Conservation (phyloP, 1,140 invertebrate genomes). For the Scaptodrosophila lebanonensis region DNA sequence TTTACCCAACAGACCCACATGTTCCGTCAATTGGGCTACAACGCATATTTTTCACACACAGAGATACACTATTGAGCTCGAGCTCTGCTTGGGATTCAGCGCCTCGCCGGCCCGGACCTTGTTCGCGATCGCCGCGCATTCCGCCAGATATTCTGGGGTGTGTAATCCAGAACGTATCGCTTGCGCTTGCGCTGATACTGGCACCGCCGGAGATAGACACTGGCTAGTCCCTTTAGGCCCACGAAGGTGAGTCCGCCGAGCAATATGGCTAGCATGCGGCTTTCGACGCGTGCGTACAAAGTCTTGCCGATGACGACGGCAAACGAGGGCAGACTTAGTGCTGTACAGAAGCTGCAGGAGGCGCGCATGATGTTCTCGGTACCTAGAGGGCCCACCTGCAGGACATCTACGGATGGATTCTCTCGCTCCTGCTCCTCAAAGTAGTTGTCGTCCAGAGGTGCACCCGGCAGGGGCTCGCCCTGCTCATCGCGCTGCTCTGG, state of each 20-base stretch:
- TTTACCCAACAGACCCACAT: too few species aligned
- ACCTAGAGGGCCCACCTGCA: conserved; percentile 13
- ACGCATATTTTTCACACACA: too few species aligned
- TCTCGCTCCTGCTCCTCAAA: conserved; percentile 31
- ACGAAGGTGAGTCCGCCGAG: conserved; percentile 50
- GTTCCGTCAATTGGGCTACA: too few species aligned
- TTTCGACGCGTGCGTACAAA: conserved; percentile 19
- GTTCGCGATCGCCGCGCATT: neutral
- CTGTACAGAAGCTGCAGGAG: conserved; percentile 29
- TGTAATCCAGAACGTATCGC: conserved; percentile 36
- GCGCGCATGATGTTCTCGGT: conserved; percentile 23
- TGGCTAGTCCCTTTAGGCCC: conserved; percentile 34
- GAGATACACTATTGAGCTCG: too few species aligned
- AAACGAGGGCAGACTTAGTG: conserved; percentile 49
- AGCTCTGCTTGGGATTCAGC: neutral
- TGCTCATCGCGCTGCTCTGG: conserved; percentile 23
- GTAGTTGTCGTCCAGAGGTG: conserved; percentile 40
- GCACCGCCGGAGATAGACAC: conserved; percentile 38
- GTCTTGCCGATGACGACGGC: conserved; percentile 35
- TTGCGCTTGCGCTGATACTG: conserved; percentile 25
- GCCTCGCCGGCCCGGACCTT: neutral
- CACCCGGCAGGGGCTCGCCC: conserved; percentile 37
- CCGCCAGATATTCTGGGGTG: conserved; percentile 7
- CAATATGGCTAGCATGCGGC: conserved; percentile 14
- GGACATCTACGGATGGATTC: conserved; percentile 5